Evolutionary conservation across 2,888 invertebrate species (phyloP).

Genomic region (Tanytarsus gracilentus): DNA sequence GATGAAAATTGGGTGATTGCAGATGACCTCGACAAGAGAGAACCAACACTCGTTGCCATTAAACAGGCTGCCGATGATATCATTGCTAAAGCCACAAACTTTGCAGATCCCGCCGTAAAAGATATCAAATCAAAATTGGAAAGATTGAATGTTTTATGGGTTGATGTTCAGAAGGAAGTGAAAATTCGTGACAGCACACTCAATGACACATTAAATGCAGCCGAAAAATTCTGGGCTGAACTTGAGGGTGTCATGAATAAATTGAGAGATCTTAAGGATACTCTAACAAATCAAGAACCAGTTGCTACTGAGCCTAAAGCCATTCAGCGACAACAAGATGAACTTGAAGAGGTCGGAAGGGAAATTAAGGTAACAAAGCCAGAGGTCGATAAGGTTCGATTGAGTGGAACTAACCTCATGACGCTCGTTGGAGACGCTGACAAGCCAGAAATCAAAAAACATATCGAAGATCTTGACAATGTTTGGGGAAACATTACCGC

Average conservation of each 20-base stretch:
- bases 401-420: conserved; percentile 87
- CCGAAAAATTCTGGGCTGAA: conserved; percentile 94
- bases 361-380: conserved; percentile 86
- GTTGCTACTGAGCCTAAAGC: conserved; percentile 88
- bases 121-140: conserved; percentile 90
- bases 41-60: conserved; percentile 83
- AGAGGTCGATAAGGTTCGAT: conserved; percentile 86
- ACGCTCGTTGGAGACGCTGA: conserved; percentile 91
- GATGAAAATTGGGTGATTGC: conserved; percentile 85
- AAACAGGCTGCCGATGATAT: conserved; percentile 91
- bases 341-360: conserved; percentile 78
- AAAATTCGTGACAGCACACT: conserved; percentile 71
- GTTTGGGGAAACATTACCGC: conserved; percentile 94
- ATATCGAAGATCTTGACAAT: conserved; percentile 89
- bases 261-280: conserved; percentile 81
- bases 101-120: conserved; percentile 81
- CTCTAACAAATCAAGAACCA: conserved; percentile 77
- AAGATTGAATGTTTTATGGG: conserved; percentile 84
- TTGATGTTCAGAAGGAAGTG: conserved; percentile 83
- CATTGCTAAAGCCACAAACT: conserved; percentile 82
- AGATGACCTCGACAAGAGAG: conserved; percentile 81
- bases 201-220: conserved; percentile 77
- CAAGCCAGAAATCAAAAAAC: conserved; percentile 95
- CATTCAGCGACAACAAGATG: conserved; percentile 88
- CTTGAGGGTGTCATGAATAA: conserved; percentile 80